Conservation (phyloP, 2,888 invertebrate species). For the Sphecodes monilicornis region DNA sequence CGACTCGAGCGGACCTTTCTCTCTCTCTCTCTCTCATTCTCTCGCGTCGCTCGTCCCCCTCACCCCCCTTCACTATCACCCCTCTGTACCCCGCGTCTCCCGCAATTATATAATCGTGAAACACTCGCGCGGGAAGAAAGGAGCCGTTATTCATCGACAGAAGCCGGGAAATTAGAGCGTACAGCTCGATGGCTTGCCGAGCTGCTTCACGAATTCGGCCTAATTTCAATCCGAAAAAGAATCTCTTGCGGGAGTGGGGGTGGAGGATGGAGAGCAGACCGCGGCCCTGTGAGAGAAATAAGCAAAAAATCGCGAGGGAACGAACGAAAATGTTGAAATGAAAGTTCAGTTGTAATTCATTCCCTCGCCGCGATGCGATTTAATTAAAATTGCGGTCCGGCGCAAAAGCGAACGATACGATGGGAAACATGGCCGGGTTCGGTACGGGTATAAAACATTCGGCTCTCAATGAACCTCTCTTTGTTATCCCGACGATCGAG, state of each 20-base stretch:
- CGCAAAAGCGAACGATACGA: slow-evolving; percentile 19
- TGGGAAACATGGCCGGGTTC: slow-evolving; percentile 1
- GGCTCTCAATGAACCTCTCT: slow-evolving; percentile 43
- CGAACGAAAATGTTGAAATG: slow-evolving; percentile 56
- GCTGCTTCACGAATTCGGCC: slow-evolving; percentile 32
- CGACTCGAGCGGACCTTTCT: neutral
- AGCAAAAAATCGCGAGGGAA: slow-evolving; percentile 17
- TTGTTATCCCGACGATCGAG: neutral
- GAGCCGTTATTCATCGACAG: slow-evolving; percentile 35
- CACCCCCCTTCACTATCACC: no score
- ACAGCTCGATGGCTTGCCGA: slow-evolving; percentile 45
- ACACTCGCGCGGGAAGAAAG: neutral
- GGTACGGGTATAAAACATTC: slow-evolving; percentile 29
- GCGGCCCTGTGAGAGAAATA: slow-evolving; percentile 5
- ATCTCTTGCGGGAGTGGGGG: neutral
- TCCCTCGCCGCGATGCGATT: slow-evolving; percentile 53
- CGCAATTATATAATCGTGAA: slow-evolving; percentile 16
- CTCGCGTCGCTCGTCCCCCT: neutral
- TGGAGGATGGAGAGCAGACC: neutral
- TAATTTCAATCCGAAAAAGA: slow-evolving; percentile 46
- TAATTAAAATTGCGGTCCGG: slow-evolving; percentile 57
- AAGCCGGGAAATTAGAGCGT: slow-evolving; percentile 36
- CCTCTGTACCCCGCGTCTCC: neutral
- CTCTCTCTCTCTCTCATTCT: neutral
- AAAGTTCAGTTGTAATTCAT: slow-evolving; percentile 60